A percentile compares a stretch with the other conserved stretches of the same genome.
Conservation (phyloP, 2,113 vertebrate species). For the Abramis brama region DNA sequence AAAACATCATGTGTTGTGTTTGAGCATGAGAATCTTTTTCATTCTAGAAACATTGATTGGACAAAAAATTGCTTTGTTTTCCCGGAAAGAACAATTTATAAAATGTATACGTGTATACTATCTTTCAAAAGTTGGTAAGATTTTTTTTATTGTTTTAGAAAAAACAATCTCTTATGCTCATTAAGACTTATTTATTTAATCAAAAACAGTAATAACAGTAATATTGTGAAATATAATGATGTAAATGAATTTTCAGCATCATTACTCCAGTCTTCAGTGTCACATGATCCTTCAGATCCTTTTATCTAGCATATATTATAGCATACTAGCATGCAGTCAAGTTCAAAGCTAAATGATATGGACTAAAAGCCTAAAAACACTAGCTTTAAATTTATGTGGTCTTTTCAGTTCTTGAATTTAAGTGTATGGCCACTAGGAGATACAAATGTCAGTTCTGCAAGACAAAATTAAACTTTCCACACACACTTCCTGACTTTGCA, state of each 20-base stretch:
- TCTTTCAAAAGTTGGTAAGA: background rate
- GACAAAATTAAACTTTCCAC: background rate
- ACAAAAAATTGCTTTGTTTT: background rate
- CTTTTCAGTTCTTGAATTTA: background rate
- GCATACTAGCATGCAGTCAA: background rate
- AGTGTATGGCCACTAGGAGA: background rate
- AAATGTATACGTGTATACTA: background rate
- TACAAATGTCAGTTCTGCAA: background rate
- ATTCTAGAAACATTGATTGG: background rate
- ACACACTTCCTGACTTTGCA: background rate
- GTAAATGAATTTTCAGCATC: background rate
- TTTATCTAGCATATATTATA: background rate
- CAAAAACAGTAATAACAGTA: background rate
- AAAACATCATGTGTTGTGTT: background rate
- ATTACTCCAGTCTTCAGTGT: background rate
- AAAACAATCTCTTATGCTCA: background rate
- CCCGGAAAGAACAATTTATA: background rate
- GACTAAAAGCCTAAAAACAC: background rate
- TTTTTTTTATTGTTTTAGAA: too few species aligned
- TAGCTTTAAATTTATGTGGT: background rate
- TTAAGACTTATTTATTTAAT: background rate
- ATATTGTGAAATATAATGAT: background rate
- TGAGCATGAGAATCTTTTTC: background rate
- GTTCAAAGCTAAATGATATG: background rate
- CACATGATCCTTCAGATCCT: background rate